Evolutionary conservation across 35 echinoderm and acorn worm species (phyloP).

Genomic region (Strongylocentrotus purpuratus): DNA sequence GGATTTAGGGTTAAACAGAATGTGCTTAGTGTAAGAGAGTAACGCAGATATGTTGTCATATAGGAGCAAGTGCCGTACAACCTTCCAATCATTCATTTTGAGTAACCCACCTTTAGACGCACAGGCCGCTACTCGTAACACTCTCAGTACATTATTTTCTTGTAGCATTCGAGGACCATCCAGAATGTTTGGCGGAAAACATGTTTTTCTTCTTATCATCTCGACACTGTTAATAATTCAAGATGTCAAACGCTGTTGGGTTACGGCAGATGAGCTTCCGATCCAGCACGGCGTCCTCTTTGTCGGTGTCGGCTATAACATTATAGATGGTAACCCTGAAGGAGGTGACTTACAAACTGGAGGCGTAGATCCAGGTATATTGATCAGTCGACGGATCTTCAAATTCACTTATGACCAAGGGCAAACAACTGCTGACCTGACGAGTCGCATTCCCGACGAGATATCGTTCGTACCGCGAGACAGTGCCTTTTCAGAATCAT

Average conservation of each 20-base stretch:
- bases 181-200: background rate
- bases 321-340: conserved; percentile 74
- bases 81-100: too few species aligned
- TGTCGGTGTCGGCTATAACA: conserved; percentile 28
- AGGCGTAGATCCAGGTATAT: conserved; percentile 67
- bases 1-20: too few species aligned
- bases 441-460: conserved; percentile 48
- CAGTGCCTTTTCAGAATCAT: conserved; percentile 28
- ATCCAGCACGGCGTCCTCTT: background rate
- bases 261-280: background rate
- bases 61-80: too few species aligned
- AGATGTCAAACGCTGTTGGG: background rate
- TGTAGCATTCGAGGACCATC: background rate
- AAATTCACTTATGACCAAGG: conserved; percentile 62
- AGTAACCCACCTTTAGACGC: too few species aligned
- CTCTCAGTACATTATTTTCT: background rate
- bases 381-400: conserved; percentile 61
- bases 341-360: conserved; percentile 67
- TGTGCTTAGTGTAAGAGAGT: too few species aligned
- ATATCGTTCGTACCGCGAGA: conserved; percentile 35
- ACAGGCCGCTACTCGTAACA: too few species aligned
- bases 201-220: background rate
- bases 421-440: conserved; percentile 15
- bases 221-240: background rate
- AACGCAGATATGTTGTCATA: too few species aligned